Percentiles rank a stretch among this genome's conserved stretches.
Evolutionary conservation across 2,888 invertebrate genomes (phyloP).

Genomic region (Aleiodes leptofemur): DNA sequence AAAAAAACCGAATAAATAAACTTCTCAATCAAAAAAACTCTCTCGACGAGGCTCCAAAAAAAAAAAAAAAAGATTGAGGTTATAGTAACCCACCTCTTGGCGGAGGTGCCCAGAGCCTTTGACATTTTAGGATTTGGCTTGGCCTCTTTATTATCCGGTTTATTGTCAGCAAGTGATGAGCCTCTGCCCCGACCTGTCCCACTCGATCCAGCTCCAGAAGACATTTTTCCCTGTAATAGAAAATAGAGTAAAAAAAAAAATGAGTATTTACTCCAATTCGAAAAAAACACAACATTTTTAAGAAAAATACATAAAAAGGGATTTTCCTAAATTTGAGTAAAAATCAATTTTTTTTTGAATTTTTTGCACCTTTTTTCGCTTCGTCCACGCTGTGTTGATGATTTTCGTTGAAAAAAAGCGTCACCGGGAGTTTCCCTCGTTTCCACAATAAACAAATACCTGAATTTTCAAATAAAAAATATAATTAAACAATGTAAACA

Average conservation of each 20-base stretch:
- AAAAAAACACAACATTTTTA: constrained; percentile 15
- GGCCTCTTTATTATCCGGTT: constrained; percentile 87
- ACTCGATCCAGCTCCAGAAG: constrained; percentile 79
- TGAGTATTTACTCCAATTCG: constrained; percentile 36
- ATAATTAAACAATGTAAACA: too few relatives aligned
- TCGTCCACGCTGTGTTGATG: constrained; percentile 59
- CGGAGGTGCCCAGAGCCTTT: constrained; percentile 93
- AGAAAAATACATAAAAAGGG: constrained; percentile 11
- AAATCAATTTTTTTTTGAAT: neutral
- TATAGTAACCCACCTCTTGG: constrained; percentile 80
- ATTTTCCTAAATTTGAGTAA: constrained; percentile 1
- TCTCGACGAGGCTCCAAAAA: neutral
- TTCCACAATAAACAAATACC: neutral
- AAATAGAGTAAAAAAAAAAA: too few relatives aligned
- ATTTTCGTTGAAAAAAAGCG: constrained; percentile 21
- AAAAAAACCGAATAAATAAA: neutral
- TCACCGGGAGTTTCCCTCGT: constrained; percentile 14
- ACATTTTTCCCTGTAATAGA: constrained; percentile 61
- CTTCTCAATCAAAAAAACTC: neutral
- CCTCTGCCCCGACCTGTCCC: constrained; percentile 78
- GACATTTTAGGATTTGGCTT: constrained; percentile 96
- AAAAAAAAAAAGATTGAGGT: constrained; percentile 11
- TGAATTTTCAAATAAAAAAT: neutral
- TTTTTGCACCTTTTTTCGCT: constrained; percentile 55
- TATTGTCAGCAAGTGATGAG: constrained; percentile 81